Conservation (phyloP, 2,797 vertebrate genomes). For the Gambelia wislizenii region DNA sequence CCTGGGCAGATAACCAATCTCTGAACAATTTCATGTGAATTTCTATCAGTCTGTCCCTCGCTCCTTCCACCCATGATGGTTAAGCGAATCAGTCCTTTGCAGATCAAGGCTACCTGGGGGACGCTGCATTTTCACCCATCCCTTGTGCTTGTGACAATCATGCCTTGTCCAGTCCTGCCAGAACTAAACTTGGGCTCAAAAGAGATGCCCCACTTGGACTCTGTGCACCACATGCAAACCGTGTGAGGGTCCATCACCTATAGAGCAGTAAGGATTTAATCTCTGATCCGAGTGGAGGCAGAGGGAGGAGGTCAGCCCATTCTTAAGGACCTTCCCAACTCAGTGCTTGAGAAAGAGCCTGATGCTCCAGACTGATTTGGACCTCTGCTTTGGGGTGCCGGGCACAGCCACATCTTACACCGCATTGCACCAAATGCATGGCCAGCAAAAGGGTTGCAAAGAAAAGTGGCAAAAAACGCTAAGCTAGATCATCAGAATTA, state of each 20-base stretch:
- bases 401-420: background rate
- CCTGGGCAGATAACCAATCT: background rate
- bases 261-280: no score
- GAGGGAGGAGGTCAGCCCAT: background rate
- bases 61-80: no score
- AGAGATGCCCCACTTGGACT: background rate
- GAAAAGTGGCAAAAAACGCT: background rate
- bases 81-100: background rate
- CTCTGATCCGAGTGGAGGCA: background rate
- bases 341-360: background rate
- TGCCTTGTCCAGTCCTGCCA: background rate
- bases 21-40: background rate
- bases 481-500: background rate
- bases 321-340: background rate
- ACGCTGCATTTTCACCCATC: background rate
- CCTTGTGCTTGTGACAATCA: background rate
- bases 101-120: background rate
- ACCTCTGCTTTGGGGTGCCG: background rate
- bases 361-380: background rate
- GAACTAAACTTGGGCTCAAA: background rate
- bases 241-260: background rate
- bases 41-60: background rate
- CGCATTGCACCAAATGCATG: conserved; percentile 14
- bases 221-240: background rate
- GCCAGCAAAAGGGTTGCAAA: background rate